A percentile compares a stretch with the other conserved stretches of the same genome.
Evolutionary conservation across 2,113 vertebrate species (phyloP).

Genomic region (Coturnix japonica): DNA sequence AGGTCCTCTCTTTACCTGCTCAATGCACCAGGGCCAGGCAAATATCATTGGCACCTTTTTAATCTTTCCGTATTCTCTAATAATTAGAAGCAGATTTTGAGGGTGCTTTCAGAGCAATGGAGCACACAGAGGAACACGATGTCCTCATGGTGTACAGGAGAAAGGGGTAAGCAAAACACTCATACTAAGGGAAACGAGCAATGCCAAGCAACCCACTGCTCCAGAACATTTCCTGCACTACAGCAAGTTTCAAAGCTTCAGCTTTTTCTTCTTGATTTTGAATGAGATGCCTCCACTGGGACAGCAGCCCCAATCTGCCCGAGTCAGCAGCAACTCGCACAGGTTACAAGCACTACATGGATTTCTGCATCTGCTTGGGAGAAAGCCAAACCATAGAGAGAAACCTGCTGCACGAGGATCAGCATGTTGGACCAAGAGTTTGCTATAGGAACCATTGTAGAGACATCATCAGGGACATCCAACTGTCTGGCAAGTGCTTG

Average conservation of each 20-base stretch:
- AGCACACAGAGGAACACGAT: background rate
- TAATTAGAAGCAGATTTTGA: constrained; percentile 15
- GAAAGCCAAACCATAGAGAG: background rate
- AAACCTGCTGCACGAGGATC: background rate
- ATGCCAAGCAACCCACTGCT: background rate
- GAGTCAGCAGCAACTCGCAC: background rate
- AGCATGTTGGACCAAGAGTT: background rate
- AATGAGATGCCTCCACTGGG: background rate
- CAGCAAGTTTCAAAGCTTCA: background rate
- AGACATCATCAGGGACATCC: accelerated
- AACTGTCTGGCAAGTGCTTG: accelerated
- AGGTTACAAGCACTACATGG: background rate
- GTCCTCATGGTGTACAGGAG: background rate
- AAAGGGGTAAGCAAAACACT: background rate
- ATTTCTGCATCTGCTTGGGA: background rate
- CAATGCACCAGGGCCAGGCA: constrained; percentile 16
- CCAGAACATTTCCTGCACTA: background rate
- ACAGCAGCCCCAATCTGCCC: background rate
- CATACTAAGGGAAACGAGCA: background rate
- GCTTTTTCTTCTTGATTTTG: background rate
- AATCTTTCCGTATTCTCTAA: background rate
- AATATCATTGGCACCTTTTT: background rate
- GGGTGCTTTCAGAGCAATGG: background rate
- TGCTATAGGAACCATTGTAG: background rate
- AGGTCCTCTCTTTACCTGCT: constrained; percentile 33